phyloP scores from a whole-genome alignment of 2,797 vertebrate genomes.

The Poeciliopsis presidionis region DNA sequence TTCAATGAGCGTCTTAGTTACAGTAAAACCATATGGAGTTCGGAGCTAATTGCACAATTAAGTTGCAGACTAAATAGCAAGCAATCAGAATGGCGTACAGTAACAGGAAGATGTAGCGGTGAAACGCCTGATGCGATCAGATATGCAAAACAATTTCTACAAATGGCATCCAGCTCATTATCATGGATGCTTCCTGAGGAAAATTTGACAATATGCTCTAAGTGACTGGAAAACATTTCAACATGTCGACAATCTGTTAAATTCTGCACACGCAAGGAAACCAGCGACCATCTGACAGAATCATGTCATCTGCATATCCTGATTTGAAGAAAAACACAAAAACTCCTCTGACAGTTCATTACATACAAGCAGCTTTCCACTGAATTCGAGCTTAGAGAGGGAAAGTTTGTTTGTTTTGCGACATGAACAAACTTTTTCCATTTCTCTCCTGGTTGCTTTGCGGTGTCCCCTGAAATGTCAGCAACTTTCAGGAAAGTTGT shows the following conservation, averaged over 20 bases:
- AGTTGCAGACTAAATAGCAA: slow-evolving; percentile 18
- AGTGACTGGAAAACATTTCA: slow-evolving; percentile 8
- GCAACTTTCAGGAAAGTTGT: slow-evolving; percentile 21
- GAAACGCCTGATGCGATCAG: slow-evolving; percentile 5
- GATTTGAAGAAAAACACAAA: slow-evolving; percentile 38
- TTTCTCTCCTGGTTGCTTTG: background rate
- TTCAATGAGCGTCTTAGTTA: slow-evolving; percentile 50
- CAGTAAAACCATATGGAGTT: slow-evolving; percentile 31
- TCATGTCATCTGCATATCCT: slow-evolving; percentile 37
- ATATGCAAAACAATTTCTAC: background rate
- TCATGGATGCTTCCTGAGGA: slow-evolving; percentile 7
- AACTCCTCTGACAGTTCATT: slow-evolving; percentile 18
- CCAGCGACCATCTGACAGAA: slow-evolving; percentile 17
- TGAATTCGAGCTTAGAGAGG: background rate
- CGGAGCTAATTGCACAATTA: slow-evolving; percentile 41
- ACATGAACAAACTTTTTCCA: background rate
- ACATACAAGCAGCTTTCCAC: slow-evolving; percentile 10
- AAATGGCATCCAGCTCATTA: slow-evolving; percentile 8
- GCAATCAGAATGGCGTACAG: slow-evolving; percentile 34
- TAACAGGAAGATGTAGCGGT: slow-evolving; percentile 15
- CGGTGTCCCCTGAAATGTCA: slow-evolving; percentile 30
- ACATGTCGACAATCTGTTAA: slow-evolving; percentile 33
- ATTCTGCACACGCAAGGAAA: slow-evolving; percentile 20
- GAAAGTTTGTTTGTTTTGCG: slow-evolving; percentile 5
- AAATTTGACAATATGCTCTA: background rate